Base-by-base conservation (phyloP, 2,797 vertebrate genomes). In the Pipistrellus pipistrellus region DNA sequence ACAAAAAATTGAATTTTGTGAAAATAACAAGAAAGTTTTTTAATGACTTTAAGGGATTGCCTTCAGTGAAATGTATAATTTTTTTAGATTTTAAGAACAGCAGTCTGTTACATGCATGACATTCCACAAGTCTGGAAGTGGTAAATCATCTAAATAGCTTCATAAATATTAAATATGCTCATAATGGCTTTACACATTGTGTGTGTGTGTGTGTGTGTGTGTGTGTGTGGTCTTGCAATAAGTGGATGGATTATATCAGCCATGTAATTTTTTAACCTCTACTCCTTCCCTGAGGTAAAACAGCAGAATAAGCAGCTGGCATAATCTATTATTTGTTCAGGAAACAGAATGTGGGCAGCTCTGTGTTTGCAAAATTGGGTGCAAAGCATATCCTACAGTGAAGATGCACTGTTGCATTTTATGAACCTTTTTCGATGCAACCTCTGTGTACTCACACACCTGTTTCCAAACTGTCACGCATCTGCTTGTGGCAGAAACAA, bases 101-200 rank as follows among this genome's bases (percentile, higher is more conserved):
- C 46, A 53, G 51, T 77, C 57, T 90, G 73, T 90, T 53, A 66
- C 21, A 46, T 30, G 78, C 66, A 57, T 59, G 73, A 62, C 20
- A 80, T 30, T 55, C 46, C 55, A 82, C 27, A 83, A 83, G 27
- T 88, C 46, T 62, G 51, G 46, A 94, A 78, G 92, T 95, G n/a
- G 78, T 62, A 88, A 85, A 66, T 73, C 80, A 84, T 76, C 73
- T 73, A 76, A 73, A 71, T 84, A 57, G 20, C 51, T 93, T 93
- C 69, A 93, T 92, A 96, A 93, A 86, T 88, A 90, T 88, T 62
- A 80, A 96, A 89, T 51, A 72, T 64, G 38, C 80, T 96, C 73
- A 77, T 21, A 46, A 71, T 86, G 14, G 59, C 5, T 87, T 90
- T 73, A 85, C 32, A 87, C 27, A 57, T 76, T 64, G 48, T 92